These are phyloP conservation scores for Illadopsis cleaveri DNA, from an alignment of 2,113 vertebrate species.

Conservation along the genomic window DNA sequence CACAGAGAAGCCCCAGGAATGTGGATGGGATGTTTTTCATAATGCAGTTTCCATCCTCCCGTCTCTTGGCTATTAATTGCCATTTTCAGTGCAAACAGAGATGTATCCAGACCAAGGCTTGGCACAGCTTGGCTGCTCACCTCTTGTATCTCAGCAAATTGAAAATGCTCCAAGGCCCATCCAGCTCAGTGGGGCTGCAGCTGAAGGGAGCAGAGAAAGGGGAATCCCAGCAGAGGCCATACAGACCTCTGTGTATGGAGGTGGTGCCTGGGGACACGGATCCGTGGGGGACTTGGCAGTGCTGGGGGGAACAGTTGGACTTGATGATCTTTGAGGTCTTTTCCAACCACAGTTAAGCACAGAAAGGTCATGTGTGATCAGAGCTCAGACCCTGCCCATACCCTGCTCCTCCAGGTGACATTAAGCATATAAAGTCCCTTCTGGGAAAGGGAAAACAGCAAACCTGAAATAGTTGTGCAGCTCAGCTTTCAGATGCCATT, in stretches of 20 bases:
- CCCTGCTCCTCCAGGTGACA: background rate
- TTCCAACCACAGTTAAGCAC: background rate
- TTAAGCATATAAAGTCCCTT: background rate
- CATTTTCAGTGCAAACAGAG: background rate
- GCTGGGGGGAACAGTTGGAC: background rate
- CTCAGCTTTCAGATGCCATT: background rate
- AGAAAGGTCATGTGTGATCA: background rate
- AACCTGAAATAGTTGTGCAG: background rate
- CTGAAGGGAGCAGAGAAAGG: background rate
- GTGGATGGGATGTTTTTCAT: background rate
- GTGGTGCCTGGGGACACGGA: background rate
- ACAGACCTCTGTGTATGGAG: accelerated
- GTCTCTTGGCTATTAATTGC: background rate
- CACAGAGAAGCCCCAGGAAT: background rate
- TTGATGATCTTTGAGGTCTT: background rate
- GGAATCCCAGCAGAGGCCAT: accelerated
- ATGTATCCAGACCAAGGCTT: background rate
- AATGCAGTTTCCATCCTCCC: background rate
- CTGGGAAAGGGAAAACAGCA: background rate
- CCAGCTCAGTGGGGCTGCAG: background rate
- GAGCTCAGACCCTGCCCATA: background rate
- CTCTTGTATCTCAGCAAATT: background rate
- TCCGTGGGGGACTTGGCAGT: background rate
- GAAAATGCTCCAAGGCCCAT: background rate
- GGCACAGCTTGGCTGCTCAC: background rate